Base-by-base conservation (phyloP, 2,113 vertebrate genomes). In the Gambusia holbrooki region DNA sequence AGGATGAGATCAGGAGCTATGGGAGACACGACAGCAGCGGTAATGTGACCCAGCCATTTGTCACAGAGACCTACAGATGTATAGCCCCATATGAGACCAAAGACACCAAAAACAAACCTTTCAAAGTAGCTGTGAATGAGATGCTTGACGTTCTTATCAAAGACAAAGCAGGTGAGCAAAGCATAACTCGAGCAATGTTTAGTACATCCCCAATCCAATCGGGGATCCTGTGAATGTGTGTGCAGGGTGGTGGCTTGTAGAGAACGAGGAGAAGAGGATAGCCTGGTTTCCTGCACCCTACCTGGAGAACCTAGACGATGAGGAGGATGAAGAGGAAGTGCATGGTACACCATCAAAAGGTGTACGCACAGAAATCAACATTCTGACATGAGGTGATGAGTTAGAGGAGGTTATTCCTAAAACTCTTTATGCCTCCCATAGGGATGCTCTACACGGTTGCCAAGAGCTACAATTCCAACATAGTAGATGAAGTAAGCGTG, bases 261-360 rank as follows among this genome's bases (percentile, higher is more conserved):
- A 95, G 79, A 99, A 96, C 0, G 77, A 96, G 30, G 91, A 93
- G 33, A 97, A 96, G 77, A 90, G 83, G 62, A 85, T 93, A 11
- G 96, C 97, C 65, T 99, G 97, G 97, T 99, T 99, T 86, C 98
- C 97, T 37, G 97, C 97, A 27, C 95, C 97, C 0, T 99, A 98
- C 77, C 91, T 99, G 90, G 93, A 96, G 68, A 94, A 87, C 68
- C 27, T 83, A 3, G 89, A 90, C 0, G 84, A 85, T 27, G 73
- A 87, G 0, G 76, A 76, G 0, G 77, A 75, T 1, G 69, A 73
- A 4, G 85, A 93, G 27, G 66, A 77, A 2, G 17, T 27, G 1
- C 84, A 88, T 28, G 81, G 62, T 15, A 61, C 11, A 35, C 12
- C 64, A 66, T 81, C 45, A 35, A 85, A 42, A 88, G 90, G 94